These are phyloP conservation scores for Hystrix brachyura DNA, from an alignment of 2,113 vertebrate genomes.

Conservation along the genomic window DNA sequence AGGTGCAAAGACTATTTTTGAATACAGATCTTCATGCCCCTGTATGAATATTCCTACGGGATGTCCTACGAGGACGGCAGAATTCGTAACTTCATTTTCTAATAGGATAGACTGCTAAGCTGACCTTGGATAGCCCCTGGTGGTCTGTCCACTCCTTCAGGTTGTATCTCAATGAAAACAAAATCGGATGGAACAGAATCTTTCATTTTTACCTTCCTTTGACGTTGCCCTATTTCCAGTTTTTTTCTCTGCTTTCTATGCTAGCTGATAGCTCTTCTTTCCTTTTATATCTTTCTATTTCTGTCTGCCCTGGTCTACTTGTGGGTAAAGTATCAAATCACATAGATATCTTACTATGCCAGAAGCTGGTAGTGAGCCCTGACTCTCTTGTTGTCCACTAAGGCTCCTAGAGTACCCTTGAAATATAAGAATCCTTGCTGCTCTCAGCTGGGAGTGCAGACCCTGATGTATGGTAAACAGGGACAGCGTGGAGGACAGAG, in stretches of 20 bases:
- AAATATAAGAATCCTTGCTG: background rate
- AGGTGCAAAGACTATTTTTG: conserved; percentile 19
- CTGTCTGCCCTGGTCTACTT: background rate
- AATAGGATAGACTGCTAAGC: background rate
- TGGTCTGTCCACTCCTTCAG: background rate
- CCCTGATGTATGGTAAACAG: background rate
- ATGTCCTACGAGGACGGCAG: accelerated
- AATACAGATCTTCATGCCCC: background rate
- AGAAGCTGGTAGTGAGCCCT: background rate
- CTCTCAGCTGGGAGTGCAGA: background rate
- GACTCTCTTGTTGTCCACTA: background rate
- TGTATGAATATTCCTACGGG: background rate
- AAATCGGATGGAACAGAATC: background rate
- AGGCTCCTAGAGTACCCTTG: background rate
- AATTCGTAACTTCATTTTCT: background rate
- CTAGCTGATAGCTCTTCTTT: background rate
- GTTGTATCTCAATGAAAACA: background rate
- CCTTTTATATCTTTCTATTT: background rate
- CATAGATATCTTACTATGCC: background rate
- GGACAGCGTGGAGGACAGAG: background rate
- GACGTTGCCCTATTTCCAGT: background rate
- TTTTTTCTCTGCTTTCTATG: background rate
- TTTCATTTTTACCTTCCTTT: background rate
- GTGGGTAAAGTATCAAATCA: background rate
- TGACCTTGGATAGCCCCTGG: background rate